These are phyloP conservation scores for Abrostola triplasia DNA, from an alignment of 2,888 invertebrate genomes.

Conservation along the genomic window DNA sequence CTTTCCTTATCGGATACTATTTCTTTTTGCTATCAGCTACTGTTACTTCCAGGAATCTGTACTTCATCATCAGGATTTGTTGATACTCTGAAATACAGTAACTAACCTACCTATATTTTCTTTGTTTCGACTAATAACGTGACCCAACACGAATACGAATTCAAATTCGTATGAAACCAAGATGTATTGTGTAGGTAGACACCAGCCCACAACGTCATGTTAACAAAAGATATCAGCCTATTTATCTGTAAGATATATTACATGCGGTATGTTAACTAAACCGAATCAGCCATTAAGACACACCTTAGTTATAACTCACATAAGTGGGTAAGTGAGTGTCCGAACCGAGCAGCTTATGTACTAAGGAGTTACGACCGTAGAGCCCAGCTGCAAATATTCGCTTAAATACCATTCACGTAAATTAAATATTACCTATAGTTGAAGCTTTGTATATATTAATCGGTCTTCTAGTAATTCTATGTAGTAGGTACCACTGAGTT, in stretches of 20 bases:
- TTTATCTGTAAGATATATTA: slow-evolving; percentile 30
- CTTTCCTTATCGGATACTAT: too few relatives aligned
- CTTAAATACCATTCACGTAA: slow-evolving; percentile 44
- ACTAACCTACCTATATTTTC: too few relatives aligned
- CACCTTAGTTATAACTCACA: slow-evolving; percentile 51
- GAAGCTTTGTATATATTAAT: neutral
- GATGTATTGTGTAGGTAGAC: too few relatives aligned
- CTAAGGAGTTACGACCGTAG: slow-evolving; percentile 35
- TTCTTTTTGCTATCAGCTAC: too few relatives aligned
- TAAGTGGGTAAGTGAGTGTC: slow-evolving; percentile 44
- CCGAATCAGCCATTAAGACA: slow-evolving; percentile 44
- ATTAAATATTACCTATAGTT: slow-evolving; percentile 6
- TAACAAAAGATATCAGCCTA: slow-evolving; percentile 31
- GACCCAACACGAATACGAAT: too few relatives aligned
- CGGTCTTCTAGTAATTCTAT: too few relatives aligned
- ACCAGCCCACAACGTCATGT: slow-evolving; percentile 1
- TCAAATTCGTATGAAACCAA: neutral
- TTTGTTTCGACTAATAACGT: too few relatives aligned
- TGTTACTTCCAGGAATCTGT: too few relatives aligned
- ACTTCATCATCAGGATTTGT: too few relatives aligned
- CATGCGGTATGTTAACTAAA: slow-evolving; percentile 44
- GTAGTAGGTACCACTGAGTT: too few relatives aligned
- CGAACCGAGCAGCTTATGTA: slow-evolving; percentile 7
- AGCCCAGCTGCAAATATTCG: slow-evolving; percentile 15
- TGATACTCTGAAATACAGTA: too few relatives aligned